phyloP scores from a whole-genome alignment of 92 coral and sea anemone genomes.

The Epizoanthus ramosus region DNA sequence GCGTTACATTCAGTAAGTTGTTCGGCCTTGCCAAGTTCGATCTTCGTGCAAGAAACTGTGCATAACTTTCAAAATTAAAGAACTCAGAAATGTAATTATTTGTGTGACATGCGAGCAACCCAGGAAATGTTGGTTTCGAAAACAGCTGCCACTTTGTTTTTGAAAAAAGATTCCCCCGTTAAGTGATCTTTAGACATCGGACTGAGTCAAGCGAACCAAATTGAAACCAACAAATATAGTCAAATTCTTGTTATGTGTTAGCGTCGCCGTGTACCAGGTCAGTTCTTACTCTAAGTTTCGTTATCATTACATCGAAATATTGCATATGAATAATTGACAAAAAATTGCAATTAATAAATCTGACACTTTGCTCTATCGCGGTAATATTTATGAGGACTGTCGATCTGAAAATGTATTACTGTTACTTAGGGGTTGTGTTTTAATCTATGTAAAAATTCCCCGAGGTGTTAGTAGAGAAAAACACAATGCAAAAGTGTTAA shows the following conservation, averaged over 20 bases:
- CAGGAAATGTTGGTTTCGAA: background rate
- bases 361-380: background rate
- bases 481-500: background rate
- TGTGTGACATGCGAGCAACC: constrained; percentile 2
- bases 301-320: background rate
- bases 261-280: background rate
- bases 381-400: background rate
- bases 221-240: background rate
- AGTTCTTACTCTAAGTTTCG: constrained; percentile 7
- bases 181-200: constrained; percentile 15
- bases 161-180: background rate
- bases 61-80: background rate
- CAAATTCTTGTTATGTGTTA: background rate
- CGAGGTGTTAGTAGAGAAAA: background rate
- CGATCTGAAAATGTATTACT: background rate
- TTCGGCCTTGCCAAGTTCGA: background rate
- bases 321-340: constrained; percentile 1
- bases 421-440: background rate
- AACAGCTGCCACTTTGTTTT: constrained; percentile 9
- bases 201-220: background rate
- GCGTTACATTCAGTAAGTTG: background rate
- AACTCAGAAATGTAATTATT: background rate
- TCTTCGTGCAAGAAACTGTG: background rate
- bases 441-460: background rate
- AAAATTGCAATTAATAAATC: background rate